Conservation (phyloP, 2,113 vertebrate species). For the Phaetusa simplex region DNA sequence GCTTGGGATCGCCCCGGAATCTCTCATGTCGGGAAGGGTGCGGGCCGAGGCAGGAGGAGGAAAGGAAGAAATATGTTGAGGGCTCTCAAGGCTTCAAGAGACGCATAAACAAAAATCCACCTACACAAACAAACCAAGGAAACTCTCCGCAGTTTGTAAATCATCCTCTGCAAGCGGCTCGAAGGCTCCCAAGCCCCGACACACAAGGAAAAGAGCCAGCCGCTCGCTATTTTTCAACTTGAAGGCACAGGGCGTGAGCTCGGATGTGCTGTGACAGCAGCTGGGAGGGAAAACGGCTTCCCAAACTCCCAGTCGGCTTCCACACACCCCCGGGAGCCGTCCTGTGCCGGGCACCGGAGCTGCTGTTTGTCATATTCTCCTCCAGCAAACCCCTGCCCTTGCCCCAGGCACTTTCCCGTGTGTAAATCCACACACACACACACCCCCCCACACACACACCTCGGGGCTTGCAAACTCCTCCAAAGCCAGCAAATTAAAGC, state of each 20-base stretch:
- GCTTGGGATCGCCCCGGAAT: neutral
- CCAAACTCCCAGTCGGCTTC: neutral
- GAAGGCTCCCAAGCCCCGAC: neutral
- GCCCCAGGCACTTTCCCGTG: accelerated
- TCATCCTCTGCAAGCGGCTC: neutral
- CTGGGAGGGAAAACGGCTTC: neutral
- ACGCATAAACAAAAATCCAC: neutral
- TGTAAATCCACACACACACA: neutral
- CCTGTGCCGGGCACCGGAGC: neutral
- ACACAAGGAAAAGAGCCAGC: neutral
- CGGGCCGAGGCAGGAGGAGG: neutral
- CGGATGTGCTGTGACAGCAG: accelerated
- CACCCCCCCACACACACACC: neutral
- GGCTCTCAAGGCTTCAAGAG: neutral
- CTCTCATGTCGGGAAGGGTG: neutral
- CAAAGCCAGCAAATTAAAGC: neutral
- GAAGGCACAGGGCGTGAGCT: accelerated
- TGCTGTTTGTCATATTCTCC: neutral
- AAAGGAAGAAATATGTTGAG: neutral
- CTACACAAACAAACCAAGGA: neutral
- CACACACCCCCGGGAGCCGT: accelerated
- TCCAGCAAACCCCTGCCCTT: neutral
- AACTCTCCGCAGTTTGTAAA: neutral
- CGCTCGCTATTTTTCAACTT: accelerated
- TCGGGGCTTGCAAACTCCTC: neutral